A percentile compares a stretch with the other conserved stretches of the same genome.
Evolutionary conservation across 2,888 invertebrate genomes (phyloP).

Genomic region (Lysandra coridon): DNA sequence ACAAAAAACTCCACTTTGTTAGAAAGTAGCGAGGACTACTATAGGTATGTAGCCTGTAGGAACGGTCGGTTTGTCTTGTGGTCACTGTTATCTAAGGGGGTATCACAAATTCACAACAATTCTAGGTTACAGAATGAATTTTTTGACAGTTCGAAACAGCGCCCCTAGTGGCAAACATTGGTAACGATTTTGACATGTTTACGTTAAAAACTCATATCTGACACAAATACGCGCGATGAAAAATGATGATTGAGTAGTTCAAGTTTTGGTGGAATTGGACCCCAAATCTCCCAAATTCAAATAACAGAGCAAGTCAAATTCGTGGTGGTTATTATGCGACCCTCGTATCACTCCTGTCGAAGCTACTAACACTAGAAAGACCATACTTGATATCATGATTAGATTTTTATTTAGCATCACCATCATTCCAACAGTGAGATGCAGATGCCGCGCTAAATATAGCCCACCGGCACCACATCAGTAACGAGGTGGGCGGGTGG

Average conservation of each 20-base stretch:
- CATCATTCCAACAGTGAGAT: conserved; percentile 9
- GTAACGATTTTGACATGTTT: no score
- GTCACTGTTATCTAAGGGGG: no score
- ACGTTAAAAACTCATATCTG: no score
- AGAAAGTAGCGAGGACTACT: neutral
- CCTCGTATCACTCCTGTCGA: neutral
- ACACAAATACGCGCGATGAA: no score
- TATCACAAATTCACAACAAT: neutral
- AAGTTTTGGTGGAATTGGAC: no score
- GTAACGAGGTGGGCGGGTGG: conserved; percentile 53
- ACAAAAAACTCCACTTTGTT: neutral
- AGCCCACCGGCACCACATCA: conserved; percentile 42
- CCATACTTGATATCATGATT: neutral
- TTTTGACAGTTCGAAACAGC: neutral
- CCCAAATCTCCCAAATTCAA: neutral
- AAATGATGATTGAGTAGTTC: no score
- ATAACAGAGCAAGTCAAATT: no score
- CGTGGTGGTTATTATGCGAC: neutral
- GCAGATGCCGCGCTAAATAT: conserved; percentile 40
- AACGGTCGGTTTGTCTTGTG: no score
- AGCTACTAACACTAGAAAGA: no score
- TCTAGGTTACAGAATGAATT: neutral
- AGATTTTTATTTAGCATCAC: neutral
- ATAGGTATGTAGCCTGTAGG: neutral
- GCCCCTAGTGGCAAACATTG: neutral